A percentile compares a stretch with the other conserved stretches of the same genome.
phyloP scores from a whole-genome alignment of 2,113 vertebrate species.

The Mobula hypostoma region DNA sequence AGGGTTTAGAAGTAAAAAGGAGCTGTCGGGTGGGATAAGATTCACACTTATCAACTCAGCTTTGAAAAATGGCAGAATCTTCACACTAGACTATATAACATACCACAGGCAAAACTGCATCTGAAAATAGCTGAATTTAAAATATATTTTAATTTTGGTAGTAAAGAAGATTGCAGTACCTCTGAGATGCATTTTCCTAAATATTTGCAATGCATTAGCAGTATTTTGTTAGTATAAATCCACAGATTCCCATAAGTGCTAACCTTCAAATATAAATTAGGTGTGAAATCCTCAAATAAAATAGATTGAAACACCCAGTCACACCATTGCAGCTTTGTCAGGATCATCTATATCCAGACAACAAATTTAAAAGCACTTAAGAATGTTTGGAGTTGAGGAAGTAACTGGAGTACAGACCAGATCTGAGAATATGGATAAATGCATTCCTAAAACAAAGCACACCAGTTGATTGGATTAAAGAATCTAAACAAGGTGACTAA shows the following conservation, averaged over 20 bases:
- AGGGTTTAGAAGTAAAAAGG: slow-evolving; percentile 40
- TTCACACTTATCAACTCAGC: slow-evolving; percentile 41
- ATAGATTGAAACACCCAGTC: not conserved
- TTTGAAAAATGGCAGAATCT: slow-evolving; percentile 23
- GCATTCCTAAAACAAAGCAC: not conserved
- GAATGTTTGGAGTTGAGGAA: not conserved
- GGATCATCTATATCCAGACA: not conserved
- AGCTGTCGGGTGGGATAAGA: slow-evolving; percentile 41
- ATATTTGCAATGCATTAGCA: not conserved
- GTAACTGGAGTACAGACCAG: not conserved
- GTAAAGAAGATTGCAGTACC: not conserved
- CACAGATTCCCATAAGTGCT: not conserved
- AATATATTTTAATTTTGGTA: not conserved
- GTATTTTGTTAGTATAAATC: not conserved
- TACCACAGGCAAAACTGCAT: slow-evolving; percentile 38
- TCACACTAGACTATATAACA: slow-evolving; percentile 42
- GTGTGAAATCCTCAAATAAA: not conserved
- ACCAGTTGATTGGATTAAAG: not conserved
- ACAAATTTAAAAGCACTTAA: not conserved
- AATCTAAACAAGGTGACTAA: too few relatives aligned
- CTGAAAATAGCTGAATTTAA: not conserved
- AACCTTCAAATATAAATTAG: not conserved
- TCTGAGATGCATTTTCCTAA: not conserved
- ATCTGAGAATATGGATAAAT: slow-evolving; percentile 1
- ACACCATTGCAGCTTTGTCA: not conserved